phyloP scores from a whole-genome alignment of 2,113 vertebrate genomes.

The Myocastor coypus region DNA sequence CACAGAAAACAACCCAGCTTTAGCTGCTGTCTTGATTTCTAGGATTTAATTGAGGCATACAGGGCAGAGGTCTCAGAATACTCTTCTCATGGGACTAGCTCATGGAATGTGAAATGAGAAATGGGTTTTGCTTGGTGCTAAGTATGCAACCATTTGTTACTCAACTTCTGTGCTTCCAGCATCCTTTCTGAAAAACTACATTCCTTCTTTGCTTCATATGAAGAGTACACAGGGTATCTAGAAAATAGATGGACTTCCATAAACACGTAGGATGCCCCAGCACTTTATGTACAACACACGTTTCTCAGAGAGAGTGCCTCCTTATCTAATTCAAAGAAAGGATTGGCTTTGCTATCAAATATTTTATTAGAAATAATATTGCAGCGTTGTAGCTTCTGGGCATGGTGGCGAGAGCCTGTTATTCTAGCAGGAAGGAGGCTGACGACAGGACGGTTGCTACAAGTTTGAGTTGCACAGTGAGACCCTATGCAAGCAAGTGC shows the following conservation, averaged over 20 bases:
- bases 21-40: not conserved
- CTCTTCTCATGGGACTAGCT: not conserved
- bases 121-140: not conserved
- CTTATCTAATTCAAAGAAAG: not conserved
- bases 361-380: not conserved
- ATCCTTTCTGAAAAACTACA: not conserved
- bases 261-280: not conserved
- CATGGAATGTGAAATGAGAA: not conserved
- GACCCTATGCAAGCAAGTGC: no score
- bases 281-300: not conserved
- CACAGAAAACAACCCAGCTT: fast-evolving
- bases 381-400: no score
- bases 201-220: not conserved
- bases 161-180: not conserved
- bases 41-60: not conserved
- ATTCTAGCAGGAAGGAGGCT: no score
- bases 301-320: not conserved
- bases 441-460: no score
- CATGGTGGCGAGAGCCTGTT: no score
- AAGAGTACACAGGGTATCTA: not conserved
- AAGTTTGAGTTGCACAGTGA: no score
- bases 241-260: not conserved
- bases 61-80: fast-evolving
- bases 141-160: not conserved
- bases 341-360: not conserved